Conservation (phyloP, 1,140 invertebrate genomes). For the Aphelenchoides besseyi region DNA sequence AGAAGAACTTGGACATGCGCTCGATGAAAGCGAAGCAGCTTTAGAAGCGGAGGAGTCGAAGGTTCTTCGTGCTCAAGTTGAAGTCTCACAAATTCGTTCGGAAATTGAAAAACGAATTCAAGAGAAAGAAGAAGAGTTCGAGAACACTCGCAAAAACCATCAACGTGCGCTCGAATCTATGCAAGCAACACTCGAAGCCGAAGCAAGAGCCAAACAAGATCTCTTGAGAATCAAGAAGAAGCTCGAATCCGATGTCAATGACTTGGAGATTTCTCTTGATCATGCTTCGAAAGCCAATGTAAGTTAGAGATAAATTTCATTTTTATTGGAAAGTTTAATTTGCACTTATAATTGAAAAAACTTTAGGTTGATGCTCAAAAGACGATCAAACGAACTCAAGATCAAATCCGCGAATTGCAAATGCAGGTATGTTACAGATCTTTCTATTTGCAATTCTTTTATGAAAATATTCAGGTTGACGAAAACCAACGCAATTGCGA, state of each 20-base stretch:
- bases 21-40: slow-evolving; percentile 97
- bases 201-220: slow-evolving; percentile 97
- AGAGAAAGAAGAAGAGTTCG: slow-evolving; percentile 99
- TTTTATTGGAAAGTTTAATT: slow-evolving; percentile 68
- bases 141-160: slow-evolving; percentile 75
- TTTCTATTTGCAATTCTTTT: no score
- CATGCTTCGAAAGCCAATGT: slow-evolving; percentile 95
- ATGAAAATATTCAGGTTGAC: no score
- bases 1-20: slow-evolving; percentile 88
- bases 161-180: slow-evolving; percentile 70
- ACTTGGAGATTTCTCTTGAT: slow-evolving; percentile 94
- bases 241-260: slow-evolving; percentile 97
- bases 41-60: slow-evolving; percentile 98
- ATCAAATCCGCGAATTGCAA: slow-evolving; percentile 83
- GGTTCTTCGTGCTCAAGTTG: slow-evolving; percentile 84
- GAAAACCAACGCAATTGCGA: slow-evolving; percentile 61
- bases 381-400: slow-evolving; percentile 92
- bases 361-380: slow-evolving; percentile 96
- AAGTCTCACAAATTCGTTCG: slow-evolving; percentile 92
- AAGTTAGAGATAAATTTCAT: slow-evolving; percentile 93
- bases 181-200: slow-evolving; percentile 97
- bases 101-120: slow-evolving; percentile 84
- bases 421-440: no score
- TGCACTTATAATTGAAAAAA: slow-evolving; percentile 67
- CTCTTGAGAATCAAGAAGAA: slow-evolving; percentile 99